Conservation (phyloP, 2,797 vertebrate species). For the Geotria australis region DNA sequence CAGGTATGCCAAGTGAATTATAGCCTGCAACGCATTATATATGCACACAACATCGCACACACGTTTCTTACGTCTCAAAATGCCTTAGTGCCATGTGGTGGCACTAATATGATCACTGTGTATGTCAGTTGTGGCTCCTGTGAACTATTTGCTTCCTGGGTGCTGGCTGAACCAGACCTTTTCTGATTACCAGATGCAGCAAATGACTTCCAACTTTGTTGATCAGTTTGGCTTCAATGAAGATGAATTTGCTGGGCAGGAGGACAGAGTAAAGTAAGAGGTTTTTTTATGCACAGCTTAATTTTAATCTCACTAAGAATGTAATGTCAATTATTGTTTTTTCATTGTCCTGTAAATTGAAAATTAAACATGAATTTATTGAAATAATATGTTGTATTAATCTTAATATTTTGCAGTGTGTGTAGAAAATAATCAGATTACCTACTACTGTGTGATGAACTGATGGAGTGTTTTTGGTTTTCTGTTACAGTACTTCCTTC, state of each 20-base stretch:
- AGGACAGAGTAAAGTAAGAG: slow-evolving; percentile 99
- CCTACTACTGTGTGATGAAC: too few relatives aligned
- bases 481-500: slow-evolving; percentile 41
- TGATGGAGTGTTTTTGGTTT: neutral
- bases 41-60: too few relatives aligned
- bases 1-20: slow-evolving; percentile 21
- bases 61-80: too few relatives aligned
- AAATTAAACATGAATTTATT: too few relatives aligned
- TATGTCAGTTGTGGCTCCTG: neutral
- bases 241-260: slow-evolving; percentile 99
- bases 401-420: too few relatives aligned
- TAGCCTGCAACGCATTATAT: too few relatives aligned
- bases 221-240: slow-evolving; percentile 99
- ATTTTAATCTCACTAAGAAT: too few relatives aligned
- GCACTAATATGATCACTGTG: neutral
- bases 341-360: too few relatives aligned
- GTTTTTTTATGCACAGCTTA: slow-evolving; percentile 4
- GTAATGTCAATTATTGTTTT: too few relatives aligned
- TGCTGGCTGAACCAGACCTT: slow-evolving; percentile 40
- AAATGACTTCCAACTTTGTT: slow-evolving; percentile 99
- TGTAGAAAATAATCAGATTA: too few relatives aligned
- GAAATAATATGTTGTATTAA: too few relatives aligned
- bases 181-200: slow-evolving; percentile 99
- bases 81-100: neutral
- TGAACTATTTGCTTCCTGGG: too few relatives aligned